Conservation (phyloP, 2,113 vertebrate species). For the Cranoglanis bouderius region DNA sequence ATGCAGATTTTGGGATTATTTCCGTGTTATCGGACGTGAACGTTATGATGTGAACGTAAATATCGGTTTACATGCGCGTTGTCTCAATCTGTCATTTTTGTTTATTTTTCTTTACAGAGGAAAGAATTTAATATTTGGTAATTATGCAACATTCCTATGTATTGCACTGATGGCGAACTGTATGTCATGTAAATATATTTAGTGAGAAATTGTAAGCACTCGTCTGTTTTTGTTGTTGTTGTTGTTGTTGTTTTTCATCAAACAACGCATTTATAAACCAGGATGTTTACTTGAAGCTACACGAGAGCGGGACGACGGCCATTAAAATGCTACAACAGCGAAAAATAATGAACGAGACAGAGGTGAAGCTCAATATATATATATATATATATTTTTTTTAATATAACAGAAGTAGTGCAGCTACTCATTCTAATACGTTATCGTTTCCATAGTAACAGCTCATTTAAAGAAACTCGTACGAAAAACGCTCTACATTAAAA, state of each 20-base stretch:
- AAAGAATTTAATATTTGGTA: constrained; percentile 86
- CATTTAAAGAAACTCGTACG: too few species aligned
- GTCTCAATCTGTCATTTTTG: constrained; percentile 78
- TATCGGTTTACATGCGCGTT: constrained; percentile 81
- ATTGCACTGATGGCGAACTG: constrained; percentile 93
- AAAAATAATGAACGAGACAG: neutral
- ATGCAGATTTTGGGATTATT: constrained; percentile 69
- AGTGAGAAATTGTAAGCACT: constrained; percentile 90
- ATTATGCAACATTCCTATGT: constrained; percentile 96
- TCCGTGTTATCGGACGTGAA: constrained; percentile 72
- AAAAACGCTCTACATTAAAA: too few species aligned
- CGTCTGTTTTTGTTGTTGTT: constrained; percentile 62
- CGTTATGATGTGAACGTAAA: constrained; percentile 66
- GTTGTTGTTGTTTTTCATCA: neutral
- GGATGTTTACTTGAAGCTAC: neutral
- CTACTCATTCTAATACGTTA: neutral
- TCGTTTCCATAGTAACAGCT: too few species aligned
- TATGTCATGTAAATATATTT: constrained; percentile 93
- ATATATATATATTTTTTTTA: neutral
- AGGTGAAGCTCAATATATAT: neutral
- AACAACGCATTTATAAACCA: neutral
- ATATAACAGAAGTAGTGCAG: neutral
- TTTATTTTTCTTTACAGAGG: constrained; percentile 80
- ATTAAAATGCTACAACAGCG: neutral
- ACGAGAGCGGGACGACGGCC: neutral